Evolutionary conservation across 2,797 vertebrate genomes (phyloP), one percentile per base, ranked within the genome.

Genomic region (Xiphophorus birchmanni): DNA sequence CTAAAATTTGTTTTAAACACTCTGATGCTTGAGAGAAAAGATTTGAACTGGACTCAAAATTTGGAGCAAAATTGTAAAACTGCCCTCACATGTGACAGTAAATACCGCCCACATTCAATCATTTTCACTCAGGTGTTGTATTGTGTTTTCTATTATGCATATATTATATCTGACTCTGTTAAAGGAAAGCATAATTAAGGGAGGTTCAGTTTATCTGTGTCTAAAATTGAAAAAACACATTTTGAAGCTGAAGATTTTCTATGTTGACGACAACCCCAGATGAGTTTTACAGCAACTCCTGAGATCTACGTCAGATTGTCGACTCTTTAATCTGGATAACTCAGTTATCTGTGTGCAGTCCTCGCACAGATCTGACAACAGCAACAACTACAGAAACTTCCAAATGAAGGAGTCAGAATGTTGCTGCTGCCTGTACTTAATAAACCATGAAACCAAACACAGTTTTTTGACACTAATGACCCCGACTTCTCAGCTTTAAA

Each of bases 391-490:
- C 69, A 77, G 56, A 75, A 82, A 79, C 63, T 35, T 75, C 32
- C 37, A 78, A 37, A 78, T 79, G 42, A 75, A 65, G 71, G 47
- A 29, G 26, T 65, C 18, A 52, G 48, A 67, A 63, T 71, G 63
- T 77, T 67, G 15, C 10, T 29, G 29, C 56, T 37, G 37, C 15
- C 12, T 48, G 18, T 0, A 29, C 60, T 79, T 72, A 84, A 74
- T 82, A 83, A 78, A 71, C 44, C 67, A 58, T 45, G 71, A 81
- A 69, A 76, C 18, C 58, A 45, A 40, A 81, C 76, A 44, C 3
- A 15, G 12, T 7, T 50, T 48, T 80, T 77, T 79, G 80, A 86
- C 82, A 81, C 48, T 75, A 81, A 85, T 78, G 81, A 81, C 65
- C 71, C 58, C 0, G 26, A 81, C 21, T 48, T 54, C 15, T 58